Evolutionary conservation across 2,888 invertebrate genomes (phyloP).

Genomic region (Epinotia brunnichana): DNA sequence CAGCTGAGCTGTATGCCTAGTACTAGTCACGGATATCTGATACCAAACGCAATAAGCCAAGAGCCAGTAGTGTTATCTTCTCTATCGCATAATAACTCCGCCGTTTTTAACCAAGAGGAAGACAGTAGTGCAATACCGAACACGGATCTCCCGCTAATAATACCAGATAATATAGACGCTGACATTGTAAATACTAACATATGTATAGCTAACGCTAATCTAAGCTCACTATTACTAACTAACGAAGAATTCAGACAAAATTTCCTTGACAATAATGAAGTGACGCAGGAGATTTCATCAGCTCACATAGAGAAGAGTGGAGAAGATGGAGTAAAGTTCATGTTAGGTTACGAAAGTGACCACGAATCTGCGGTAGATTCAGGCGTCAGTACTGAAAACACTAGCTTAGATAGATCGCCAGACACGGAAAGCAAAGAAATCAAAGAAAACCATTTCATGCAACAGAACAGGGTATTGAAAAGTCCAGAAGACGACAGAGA

Average conservation of each 20-base stretch:
- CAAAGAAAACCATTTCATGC: slow-evolving; percentile 70
- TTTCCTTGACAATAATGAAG: slow-evolving; percentile 61
- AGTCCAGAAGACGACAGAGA: slow-evolving; percentile 57
- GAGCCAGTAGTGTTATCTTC: slow-evolving; percentile 83
- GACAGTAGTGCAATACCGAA: slow-evolving; percentile 60
- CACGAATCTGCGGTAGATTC: slow-evolving; percentile 84
- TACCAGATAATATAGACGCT: slow-evolving; percentile 73
- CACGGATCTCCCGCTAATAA: slow-evolving; percentile 71
- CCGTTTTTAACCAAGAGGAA: slow-evolving; percentile 75
- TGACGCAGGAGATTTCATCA: slow-evolving; percentile 66
- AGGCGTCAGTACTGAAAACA: slow-evolving; percentile 89
- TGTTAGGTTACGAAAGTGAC: slow-evolving; percentile 79
- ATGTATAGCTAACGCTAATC: slow-evolving; percentile 86
- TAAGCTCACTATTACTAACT: slow-evolving; percentile 83
- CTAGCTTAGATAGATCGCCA: slow-evolving; percentile 86
- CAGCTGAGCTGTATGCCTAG: slow-evolving; percentile 83
- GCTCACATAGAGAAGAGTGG: slow-evolving; percentile 60
- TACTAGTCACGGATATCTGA: slow-evolving; percentile 85
- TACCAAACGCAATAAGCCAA: slow-evolving; percentile 85
- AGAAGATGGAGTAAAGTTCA: slow-evolving; percentile 74
- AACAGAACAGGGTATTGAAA: slow-evolving; percentile 76
- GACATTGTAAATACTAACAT: slow-evolving; percentile 80
- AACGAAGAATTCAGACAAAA: slow-evolving; percentile 75
- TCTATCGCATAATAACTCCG: slow-evolving; percentile 77
- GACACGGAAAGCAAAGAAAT: slow-evolving; percentile 79